Base-by-base conservation (phyloP, 1,140 invertebrate genomes). In the Archegozetes longisetosus region DNA sequence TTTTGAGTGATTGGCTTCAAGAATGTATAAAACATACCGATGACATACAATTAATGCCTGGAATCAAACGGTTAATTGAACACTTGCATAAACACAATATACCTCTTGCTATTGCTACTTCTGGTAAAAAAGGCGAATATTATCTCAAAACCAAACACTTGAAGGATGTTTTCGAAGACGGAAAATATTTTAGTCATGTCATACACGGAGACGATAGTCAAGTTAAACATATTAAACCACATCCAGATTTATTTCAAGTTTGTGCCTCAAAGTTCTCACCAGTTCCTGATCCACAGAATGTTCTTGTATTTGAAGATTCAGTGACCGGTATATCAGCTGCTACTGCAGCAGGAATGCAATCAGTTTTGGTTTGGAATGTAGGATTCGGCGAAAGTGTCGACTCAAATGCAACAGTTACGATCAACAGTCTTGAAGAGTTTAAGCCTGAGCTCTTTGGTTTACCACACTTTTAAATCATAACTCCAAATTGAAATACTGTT, bases 371-470 rank as follows among this genome's bases (percentile, higher is more conserved):
- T 50, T 9, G 48, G 22, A 23, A 53, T 49, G 3, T 32, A 25
- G 52, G 32, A 14, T 32, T 27, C 32, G n/a, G n/a, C n/a, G n/a
- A n/a, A n/a, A 14, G 48, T 55, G 52, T 52, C 27, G 55, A 49
- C 14, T n/a, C n/a, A n/a, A n/a, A n/a, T n/a, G n/a, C n/a, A n/a
- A n/a, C n/a, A n/a, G 27, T 64, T 28, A 28, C n/a, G 25, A 28
- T 64, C 22, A 47, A 64, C 23, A 53, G 52, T n/a, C 50, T 64
- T 12, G 62, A 64, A 23, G n/a, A 64, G 17, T 64, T 64, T 40
- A 14, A 55, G n/a, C n/a, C n/a, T n/a, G n/a, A n/a, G n/a, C n/a
- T n/a, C n/a, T n/a, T n/a, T n/a, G n/a, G n/a, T n/a, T n/a, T n/a
- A n/a, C n/a, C n/a, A n/a, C n/a, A n/a, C n/a, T n/a, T n/a, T n/a